A percentile compares a stretch with the other conserved stretches of the same genome.
Evolutionary conservation across 2,797 vertebrate genomes (phyloP).

Genomic region (Fringilla coelebs): DNA sequence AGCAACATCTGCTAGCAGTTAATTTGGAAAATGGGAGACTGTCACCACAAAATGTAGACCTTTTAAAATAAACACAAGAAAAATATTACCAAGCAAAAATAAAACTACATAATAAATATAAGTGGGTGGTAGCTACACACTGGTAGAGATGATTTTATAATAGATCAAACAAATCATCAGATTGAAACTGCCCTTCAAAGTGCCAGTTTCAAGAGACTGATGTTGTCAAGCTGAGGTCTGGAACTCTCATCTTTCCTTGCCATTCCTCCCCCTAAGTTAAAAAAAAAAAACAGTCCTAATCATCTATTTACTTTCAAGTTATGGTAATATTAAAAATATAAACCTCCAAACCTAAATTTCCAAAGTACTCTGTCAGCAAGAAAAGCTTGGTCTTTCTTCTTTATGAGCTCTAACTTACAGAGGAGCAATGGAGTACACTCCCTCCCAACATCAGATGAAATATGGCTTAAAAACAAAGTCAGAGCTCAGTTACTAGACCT

Average conservation of each 20-base stretch:
- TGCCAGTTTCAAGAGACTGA: not conserved
- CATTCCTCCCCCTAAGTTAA: not conserved
- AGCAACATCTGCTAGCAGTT: constrained; percentile 79
- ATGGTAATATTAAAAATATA: not conserved
- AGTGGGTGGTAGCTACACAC: constrained; percentile 59
- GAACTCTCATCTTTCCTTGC: not conserved
- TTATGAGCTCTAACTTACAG: not conserved
- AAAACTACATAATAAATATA: constrained; percentile 66
- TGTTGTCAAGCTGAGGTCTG: not conserved
- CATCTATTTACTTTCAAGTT: not conserved
- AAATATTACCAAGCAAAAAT: constrained; percentile 72
- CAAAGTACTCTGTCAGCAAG: not conserved
- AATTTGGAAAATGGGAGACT: constrained; percentile 78
- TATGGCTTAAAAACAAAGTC: not conserved
- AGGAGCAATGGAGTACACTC: not conserved
- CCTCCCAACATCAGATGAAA: not conserved
- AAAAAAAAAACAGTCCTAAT: not conserved
- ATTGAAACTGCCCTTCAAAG: not conserved
- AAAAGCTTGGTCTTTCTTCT: not conserved
- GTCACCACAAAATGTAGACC: constrained; percentile 73
- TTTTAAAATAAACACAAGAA: constrained; percentile 75
- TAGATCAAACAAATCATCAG: constrained; percentile 21
- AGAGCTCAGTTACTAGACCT: not conserved
- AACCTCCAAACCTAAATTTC: not conserved
- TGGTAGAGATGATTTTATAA: constrained; percentile 16